Percentiles rank a stretch among this genome's conserved stretches.
These are phyloP conservation scores for Cremastinae sp. DNA, from an alignment of 2,888 invertebrate genomes.

Conservation along the genomic window DNA sequence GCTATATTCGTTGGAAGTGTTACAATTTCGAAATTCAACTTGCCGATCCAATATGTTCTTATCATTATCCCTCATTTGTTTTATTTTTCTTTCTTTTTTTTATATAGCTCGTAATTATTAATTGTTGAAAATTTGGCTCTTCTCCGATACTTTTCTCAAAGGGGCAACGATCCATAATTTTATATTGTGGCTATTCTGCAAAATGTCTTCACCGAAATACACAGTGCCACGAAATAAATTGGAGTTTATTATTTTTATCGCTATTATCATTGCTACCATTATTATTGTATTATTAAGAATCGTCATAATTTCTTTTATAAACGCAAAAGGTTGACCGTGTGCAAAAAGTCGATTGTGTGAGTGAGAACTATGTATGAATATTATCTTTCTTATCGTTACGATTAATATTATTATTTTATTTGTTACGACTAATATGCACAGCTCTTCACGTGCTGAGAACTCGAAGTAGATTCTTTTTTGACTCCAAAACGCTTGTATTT, in stretches of 20 bases:
- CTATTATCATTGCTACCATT: conserved; percentile 16
- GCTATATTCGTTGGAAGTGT: conserved; percentile 18
- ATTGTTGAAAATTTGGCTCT: conserved; percentile 49
- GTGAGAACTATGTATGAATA: conserved; percentile 37
- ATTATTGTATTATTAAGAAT: conserved; percentile 18
- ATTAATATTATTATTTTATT: conserved; percentile 33
- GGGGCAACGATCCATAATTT: conserved; percentile 46
- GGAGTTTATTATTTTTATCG: conserved; percentile 66
- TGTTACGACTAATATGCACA: conserved; percentile 44
- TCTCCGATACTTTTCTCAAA: conserved; percentile 39
- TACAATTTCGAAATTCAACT: conserved; percentile 32
- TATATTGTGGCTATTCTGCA: conserved; percentile 72
- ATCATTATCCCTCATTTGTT: conserved; percentile 29
- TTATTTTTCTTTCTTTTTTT: conserved; percentile 3
- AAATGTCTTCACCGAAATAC: conserved; percentile 68
- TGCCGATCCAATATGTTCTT: conserved; percentile 46
- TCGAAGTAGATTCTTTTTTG: conserved; percentile 23
- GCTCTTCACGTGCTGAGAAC: conserved; percentile 21
- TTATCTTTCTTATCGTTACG: conserved; percentile 34
- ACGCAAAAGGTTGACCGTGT: conserved; percentile 58
- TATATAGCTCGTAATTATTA: conserved; percentile 17
- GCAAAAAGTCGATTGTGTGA: conserved; percentile 56
- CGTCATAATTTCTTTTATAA: conserved; percentile 67
- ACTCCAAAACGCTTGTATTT: neutral
- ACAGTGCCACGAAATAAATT: conserved; percentile 48